Base-by-base conservation (phyloP, 2,888 invertebrate species). In the Cantharis rustica region DNA sequence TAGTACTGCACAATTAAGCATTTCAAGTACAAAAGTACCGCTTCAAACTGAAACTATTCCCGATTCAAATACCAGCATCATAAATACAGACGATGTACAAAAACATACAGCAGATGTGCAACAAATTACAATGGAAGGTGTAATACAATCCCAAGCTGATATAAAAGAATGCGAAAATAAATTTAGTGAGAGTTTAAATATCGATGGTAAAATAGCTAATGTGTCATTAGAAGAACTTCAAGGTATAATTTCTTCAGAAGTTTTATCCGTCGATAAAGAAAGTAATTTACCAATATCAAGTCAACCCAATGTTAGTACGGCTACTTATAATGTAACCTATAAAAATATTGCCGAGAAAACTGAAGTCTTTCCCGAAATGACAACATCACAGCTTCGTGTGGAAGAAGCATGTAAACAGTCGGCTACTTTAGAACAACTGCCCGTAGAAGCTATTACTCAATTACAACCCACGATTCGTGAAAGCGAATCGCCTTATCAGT, bases 251-350 rank as follows among this genome's bases (percentile, higher is more conserved):
- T 83, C 91, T 0, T 90, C 88, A 61, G 90, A 92, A 88, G 86
- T 89, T 26, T 87, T 88, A 77, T 84, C 87, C 61, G 89, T 89
- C 82, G 91, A 92, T 83, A 87, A 84, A 75, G 90, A 90, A 84
- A 84, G 86, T 69, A 76, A 82, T 1, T 86, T 78, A 61, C 83
- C 86, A 76, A 85, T 84, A 16, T 80, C 85, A n/a, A 84, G 85
- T 16, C 84, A 86, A 81, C 88, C 88, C 31, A 81, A 82, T 68
- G 81, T 77, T 31, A 87, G 86, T 79, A 83, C 82, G 78, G 89
- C 89, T 62, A 80, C 83, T 23, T 75, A 85, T 16, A 85, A 86
- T 78, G 84, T 89, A 47, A 84, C 87, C 47, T 85, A 89, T 1
- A 87, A 89, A 77, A 87, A 89, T 82, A 87, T 90, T 20, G 89